Conservation (phyloP, 30 jellyfish, hydroid and myxozoan genomes). For the Morbakka virulenta region DNA sequence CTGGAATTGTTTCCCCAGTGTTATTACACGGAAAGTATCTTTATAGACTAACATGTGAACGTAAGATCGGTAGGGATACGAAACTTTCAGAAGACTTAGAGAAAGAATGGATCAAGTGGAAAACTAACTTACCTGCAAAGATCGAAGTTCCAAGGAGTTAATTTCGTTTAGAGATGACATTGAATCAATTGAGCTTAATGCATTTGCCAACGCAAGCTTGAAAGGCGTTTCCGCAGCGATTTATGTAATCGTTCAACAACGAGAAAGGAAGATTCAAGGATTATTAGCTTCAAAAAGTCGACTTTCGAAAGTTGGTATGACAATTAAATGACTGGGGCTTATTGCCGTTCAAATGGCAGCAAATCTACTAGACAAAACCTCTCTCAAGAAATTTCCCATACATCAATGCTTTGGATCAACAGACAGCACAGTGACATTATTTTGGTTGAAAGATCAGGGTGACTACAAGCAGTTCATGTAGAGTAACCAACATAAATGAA, state of each 20-base stretch:
- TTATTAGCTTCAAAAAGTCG: conserved; percentile 32
- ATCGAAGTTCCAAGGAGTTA: conserved; percentile 18
- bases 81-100: neutral
- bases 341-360: conserved; percentile 54
- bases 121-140: neutral
- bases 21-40: conserved; percentile 12
- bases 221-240: conserved; percentile 43
- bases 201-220: conserved; percentile 48
- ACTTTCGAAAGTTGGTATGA: conserved; percentile 8
- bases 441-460: too few species aligned
- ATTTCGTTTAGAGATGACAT: neutral
- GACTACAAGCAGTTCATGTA: too few species aligned
- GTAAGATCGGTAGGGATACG: conserved; percentile 1
- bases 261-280: conserved; percentile 7
- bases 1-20: conserved; percentile 7
- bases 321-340: conserved; percentile 55
- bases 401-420: too few species aligned
- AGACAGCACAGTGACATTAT: too few species aligned
- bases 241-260: conserved; percentile 7
- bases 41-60: conserved; percentile 1
- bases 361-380: conserved; percentile 20
- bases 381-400: too few species aligned
- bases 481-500: too few species aligned
- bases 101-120: conserved; percentile 26
- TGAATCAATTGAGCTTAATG: conserved; percentile 26